Base-by-base conservation (phyloP, 2,113 vertebrate species). In the Stegastes partitus region DNA sequence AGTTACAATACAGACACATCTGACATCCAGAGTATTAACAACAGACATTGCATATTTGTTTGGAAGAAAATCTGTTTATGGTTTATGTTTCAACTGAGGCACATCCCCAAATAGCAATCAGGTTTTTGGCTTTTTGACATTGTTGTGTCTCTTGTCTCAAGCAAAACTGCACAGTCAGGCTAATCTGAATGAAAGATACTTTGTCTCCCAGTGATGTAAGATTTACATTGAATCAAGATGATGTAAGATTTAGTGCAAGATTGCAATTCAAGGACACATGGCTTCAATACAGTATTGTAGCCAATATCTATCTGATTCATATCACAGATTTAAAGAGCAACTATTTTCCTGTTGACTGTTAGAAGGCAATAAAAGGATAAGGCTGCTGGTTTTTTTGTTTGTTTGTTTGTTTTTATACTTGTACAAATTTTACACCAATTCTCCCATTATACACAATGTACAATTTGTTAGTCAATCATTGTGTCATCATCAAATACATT, bases 31-130 rank as follows among this genome's bases (percentile, higher is more conserved):
- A 34, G 12, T 5, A 3, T 21, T 12, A 23, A 37, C 45, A 59
- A 65, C 58, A 77, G n/a, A 72, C 62, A 2, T 0, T 22, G 15
- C 49, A 23, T 39, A 49, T 39, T 28, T 54, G 21, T 55, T 54
- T 67, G 37, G 26, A 28, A 26, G 37, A 37, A 11, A 3, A 49
- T 59, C 42, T 66, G 59, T 70, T 75, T 54, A 45, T 0, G 25
- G 11, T 55, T 2, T 11, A 44, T 22, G 19, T 69, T 42, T 31
- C 12, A 8, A 12, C 73, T 21, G 51, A 49, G 78, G 18, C 57
- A 50, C 54, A 62, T 73, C n/a, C 65, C 34, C 51, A 77, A 77
- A 77, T 16, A 49, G 59, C 68, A 77, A 44, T 78, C 66, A 51
- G 72, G 1, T 25, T 22, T 47, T 74, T 26, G 68, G 37, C 45